These are phyloP conservation scores for Dryocosmus kuriphilus DNA, from an alignment of 2,888 invertebrate genomes.

Conservation along the genomic window DNA sequence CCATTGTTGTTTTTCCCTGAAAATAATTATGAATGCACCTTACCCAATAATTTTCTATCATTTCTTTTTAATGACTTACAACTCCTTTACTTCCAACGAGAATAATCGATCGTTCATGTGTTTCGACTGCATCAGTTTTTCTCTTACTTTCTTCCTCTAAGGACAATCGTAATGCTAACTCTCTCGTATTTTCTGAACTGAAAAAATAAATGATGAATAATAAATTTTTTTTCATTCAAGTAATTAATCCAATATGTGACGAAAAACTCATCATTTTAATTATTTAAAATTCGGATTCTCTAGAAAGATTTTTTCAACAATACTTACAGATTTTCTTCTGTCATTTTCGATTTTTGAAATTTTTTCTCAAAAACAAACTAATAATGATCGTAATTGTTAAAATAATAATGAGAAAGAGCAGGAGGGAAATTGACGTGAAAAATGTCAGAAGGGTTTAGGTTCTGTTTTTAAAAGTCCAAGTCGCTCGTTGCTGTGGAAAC, in stretches of 20 bases:
- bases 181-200: constrained; percentile 32
- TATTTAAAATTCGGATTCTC: neutral
- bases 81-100: constrained; percentile 84
- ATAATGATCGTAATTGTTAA: neutral
- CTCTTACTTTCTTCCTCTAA: constrained; percentile 32
- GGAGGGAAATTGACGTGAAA: neutral
- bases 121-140: constrained; percentile 60
- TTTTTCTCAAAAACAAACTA: neutral
- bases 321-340: neutral
- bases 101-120: constrained; percentile 81
- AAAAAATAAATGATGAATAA: neutral
- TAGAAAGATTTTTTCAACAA: neutral
- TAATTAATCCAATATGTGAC: too few relatives aligned
- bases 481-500: constrained; percentile 16
- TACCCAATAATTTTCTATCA: neutral
- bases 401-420: neutral
- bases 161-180: constrained; percentile 11
- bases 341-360: neutral
- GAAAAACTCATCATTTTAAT: neutral
- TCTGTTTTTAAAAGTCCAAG: constrained; percentile 12
- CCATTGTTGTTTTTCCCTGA: constrained; percentile 89
- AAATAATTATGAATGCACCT: constrained; percentile 48
- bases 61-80: constrained; percentile 78
- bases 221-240: neutral
- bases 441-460: neutral